Percentiles rank a stretch among this genome's conserved stretches.
Conservation (phyloP, 2,888 invertebrate species). For the Caenorhabditis plicata region DNA sequence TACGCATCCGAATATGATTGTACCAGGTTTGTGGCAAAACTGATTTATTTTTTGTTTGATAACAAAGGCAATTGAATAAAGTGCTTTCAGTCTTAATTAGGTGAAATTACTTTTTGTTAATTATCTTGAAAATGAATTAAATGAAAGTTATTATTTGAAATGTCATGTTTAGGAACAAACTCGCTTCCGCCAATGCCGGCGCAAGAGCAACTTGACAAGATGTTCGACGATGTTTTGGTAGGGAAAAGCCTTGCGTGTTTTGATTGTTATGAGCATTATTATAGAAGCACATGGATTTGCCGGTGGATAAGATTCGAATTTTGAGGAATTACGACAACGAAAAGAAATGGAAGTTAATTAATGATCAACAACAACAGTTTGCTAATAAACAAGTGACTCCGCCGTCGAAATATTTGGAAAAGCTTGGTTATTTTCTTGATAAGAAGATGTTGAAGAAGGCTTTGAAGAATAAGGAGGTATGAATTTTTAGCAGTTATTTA, state of each 20-base stretch:
- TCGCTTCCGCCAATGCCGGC: constrained; percentile 42
- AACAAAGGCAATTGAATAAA: no score
- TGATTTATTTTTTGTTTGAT: no score
- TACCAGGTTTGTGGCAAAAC: no score
- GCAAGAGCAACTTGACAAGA: constrained; percentile 38
- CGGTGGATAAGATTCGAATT: constrained; percentile 95
- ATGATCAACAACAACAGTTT: constrained; percentile 67
- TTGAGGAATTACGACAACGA: constrained; percentile 92
- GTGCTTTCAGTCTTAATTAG: no score
- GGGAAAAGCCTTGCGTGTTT: constrained; percentile 5
- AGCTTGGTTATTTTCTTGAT: constrained; percentile 83
- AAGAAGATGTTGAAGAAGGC: constrained; percentile 73
- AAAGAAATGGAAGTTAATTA: constrained; percentile 99
- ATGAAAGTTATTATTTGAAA: no score
- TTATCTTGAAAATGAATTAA: no score
- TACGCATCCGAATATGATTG: no score
- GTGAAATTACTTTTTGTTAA: no score
- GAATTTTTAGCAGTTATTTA: no score
- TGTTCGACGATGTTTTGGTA: constrained; percentile 60
- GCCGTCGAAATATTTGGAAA: constrained; percentile 91
- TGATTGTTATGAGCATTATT: neutral
- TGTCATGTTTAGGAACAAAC: no score
- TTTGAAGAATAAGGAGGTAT: constrained; percentile 31
- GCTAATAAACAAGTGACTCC: constrained; percentile 28
- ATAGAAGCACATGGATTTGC: constrained; percentile 80